Conservation (phyloP, 2,888 invertebrate species). For the Temnothorax ravouxi region DNA sequence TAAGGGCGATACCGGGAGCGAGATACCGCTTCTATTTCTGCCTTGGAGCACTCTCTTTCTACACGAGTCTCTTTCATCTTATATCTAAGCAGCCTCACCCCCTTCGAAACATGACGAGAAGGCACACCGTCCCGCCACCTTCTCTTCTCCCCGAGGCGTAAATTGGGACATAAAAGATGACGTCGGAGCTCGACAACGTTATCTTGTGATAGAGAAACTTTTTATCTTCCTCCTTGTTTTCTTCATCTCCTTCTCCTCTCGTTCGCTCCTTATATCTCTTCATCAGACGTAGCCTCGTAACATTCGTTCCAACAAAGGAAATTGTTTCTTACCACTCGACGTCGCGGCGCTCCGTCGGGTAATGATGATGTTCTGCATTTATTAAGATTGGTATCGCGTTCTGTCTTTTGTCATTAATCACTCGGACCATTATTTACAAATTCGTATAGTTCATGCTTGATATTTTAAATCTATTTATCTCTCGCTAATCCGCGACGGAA, state of each 20-base stretch:
- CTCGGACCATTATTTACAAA: not conserved
- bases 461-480: not conserved
- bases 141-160: constrained; percentile 66
- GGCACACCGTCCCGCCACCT: constrained; percentile 30
- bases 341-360: constrained; percentile 31
- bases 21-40: constrained; percentile 65
- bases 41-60: constrained; percentile 71
- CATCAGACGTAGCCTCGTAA: constrained; percentile 52
- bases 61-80: constrained; percentile 75
- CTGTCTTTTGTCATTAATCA: constrained; percentile 31
- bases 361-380: constrained; percentile 33
- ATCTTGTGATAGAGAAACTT: constrained; percentile 77
- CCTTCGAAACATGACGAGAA: constrained; percentile 51
- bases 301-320: constrained; percentile 54
- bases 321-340: constrained; percentile 67
- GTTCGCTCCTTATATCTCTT: constrained; percentile 52
- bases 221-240: constrained; percentile 67
- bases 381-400: constrained; percentile 44
- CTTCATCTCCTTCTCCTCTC: constrained; percentile 44
- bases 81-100: constrained; percentile 54
- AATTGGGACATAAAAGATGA: constrained; percentile 80
- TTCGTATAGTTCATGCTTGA: not conserved
- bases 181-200: constrained; percentile 77
- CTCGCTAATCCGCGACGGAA: not conserved
- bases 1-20: constrained; percentile 59